Base-by-base conservation (phyloP, 2,113 vertebrate species). In the Corythoichthys intestinalis region DNA sequence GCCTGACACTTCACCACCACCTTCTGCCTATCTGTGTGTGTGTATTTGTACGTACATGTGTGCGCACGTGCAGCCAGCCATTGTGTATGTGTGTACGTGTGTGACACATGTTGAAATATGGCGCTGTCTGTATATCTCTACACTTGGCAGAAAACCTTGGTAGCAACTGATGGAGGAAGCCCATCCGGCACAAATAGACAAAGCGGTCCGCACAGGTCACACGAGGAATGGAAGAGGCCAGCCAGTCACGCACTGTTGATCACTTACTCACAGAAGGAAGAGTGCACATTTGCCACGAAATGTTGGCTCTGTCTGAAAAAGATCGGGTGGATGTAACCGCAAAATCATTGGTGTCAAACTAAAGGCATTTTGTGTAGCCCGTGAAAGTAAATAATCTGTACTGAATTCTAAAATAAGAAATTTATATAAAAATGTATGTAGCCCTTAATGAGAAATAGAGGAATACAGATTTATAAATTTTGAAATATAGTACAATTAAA, bases 101-200 rank as follows among this genome's bases (percentile, higher is more conserved):
- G 58, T 65, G 62, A 58, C 56, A 57, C 54, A 35, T 62, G 62
- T 77, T 90, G 82, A 90, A 87, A 87, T 89, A 90, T 75, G 85
- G 78, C 79, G 4, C 69, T 62, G 80, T 85, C 79, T 79, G 82
- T 88, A 86, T 85, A 87, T 86, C 83, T 84, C 71, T 64, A 59
- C 47, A 69, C 77, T 84, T 74, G 66, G 72, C 71, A 69, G 76
- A 77, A 83, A 86, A 83, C 84, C 84, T 88, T 84, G 87, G 82
- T 78, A 28, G 39, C 70, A 58, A 79, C 71, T 82, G 86, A 86
- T 86, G 85, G 78, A 79, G 75, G 78, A 75, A 77, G 71, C 66
- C 48, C 38, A 12, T 58, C 34, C 54, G 34, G 70, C 73, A 83
- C 83, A 80, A 88, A 86, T 83, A 83, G 78, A 62, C 69, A 13